Base-by-base conservation (phyloP, 2,888 invertebrate species). In the Microctonus brassicae region DNA sequence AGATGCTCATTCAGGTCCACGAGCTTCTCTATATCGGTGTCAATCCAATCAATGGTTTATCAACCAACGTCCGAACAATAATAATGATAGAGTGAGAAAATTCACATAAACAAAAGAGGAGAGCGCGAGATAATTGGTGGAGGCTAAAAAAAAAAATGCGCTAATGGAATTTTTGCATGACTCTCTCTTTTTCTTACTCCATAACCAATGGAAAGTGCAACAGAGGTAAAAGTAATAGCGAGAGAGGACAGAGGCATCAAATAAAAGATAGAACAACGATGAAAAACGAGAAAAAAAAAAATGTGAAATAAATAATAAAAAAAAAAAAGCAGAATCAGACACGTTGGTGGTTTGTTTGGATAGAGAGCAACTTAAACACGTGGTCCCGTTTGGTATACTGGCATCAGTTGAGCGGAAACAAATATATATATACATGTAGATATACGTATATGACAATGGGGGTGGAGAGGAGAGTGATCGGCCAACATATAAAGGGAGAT, bases 1-100 rank as follows among this genome's bases (percentile, higher is more conserved):
- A 75, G 78, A 78, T 77, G 80, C 78, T 80, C 82, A 80, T 84
- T 82, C 82, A 80, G 76, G 78, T 79, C 76, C 79, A 79, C 77
- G 78, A 76, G 81, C 75, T 80, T 79, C 79, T 74, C 80, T 76
- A 77, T 82, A 85, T 85, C 83, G 82, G 84, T 85, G 85, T 84
- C 84, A 85, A 85, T 85, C 84, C 84, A 86, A 85, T 85, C 84
- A 85, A 85, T 84, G 83, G 81, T 85, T 86, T 85, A 85, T 85
- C 85, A 85, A 85, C 82, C 82, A 81, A 78, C 79, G 84, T 80
- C 81, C 79, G 81, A 83, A 83, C 81, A 77, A 78, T 78, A 73
- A 77, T 75, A 77, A 73, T 7, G 58, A 58, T 58, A 74, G 61
- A 71, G 53, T 60, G 69, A 22, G 33, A 42, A 55, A 58, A 33